These are phyloP conservation scores for Equus quagga DNA, from an alignment of 2,113 vertebrate genomes.

Conservation along the genomic window DNA sequence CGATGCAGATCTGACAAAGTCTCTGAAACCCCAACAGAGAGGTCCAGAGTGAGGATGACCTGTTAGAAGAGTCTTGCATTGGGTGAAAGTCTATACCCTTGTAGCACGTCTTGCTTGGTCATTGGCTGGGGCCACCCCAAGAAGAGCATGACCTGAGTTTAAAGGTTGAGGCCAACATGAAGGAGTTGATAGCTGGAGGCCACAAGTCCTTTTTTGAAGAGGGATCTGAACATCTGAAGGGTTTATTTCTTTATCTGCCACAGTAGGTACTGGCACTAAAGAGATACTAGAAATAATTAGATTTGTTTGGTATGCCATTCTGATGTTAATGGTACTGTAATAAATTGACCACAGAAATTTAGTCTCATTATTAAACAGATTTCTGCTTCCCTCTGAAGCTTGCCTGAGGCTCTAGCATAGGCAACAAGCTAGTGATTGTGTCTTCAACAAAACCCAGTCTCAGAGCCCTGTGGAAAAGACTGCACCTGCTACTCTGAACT, in stretches of 20 bases:
- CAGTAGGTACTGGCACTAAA: background rate
- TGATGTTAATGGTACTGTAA: background rate
- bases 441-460: background rate
- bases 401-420: background rate
- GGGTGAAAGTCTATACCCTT: background rate
- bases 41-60: background rate
- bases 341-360: background rate
- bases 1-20: background rate
- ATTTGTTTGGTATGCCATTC: background rate
- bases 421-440: background rate
- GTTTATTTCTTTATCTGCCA: background rate
- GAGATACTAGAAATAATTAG: background rate
- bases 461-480: background rate
- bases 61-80: background rate
- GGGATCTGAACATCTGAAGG: background rate
- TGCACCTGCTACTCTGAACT: background rate
- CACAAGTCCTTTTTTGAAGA: background rate
- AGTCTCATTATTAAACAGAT: background rate
- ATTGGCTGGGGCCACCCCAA: background rate
- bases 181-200: background rate
- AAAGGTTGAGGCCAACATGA: background rate
- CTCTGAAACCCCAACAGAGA: background rate
- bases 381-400: background rate
- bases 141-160: background rate
- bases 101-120: slow-evolving; percentile 26